Percentiles rank a stretch among this genome's conserved stretches.
Conservation (phyloP, 1,140 invertebrate species). For the Mya arenaria region DNA sequence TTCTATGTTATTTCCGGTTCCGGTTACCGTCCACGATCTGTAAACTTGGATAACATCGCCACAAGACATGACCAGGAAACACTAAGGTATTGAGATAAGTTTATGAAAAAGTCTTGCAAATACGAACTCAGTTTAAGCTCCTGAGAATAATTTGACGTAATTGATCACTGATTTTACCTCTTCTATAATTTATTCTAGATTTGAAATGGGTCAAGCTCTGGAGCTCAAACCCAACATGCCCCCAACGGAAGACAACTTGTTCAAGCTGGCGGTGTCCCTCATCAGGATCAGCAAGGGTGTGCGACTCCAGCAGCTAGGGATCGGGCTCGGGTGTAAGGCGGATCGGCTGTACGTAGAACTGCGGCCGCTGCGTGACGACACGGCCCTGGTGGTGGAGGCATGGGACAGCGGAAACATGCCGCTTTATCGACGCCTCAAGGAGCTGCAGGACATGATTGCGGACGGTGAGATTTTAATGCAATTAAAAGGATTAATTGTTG, state of each 20-base stretch:
- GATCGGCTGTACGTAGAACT: constrained; percentile 40
- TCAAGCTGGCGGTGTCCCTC: constrained; percentile 7
- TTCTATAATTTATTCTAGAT: no score
- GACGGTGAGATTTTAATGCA: no score
- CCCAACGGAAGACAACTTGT: constrained; percentile 9
- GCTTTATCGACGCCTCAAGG: not conserved
- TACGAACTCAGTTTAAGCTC: no score
- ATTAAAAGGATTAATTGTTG: no score
- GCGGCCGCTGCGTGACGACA: constrained; percentile 20
- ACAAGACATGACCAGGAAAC: constrained; percentile 26
- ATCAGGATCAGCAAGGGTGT: not conserved
- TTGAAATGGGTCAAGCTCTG: constrained; percentile 34
- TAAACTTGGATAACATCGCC: constrained; percentile 29
- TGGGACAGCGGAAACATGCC: constrained; percentile 27
- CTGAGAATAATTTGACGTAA: no score
- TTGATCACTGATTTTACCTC: no score
- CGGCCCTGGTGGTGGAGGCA: not conserved
- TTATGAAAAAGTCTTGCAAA: no score
- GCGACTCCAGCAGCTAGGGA: not conserved
- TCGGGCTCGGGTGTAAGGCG: constrained; percentile 22
- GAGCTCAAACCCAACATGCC: constrained; percentile 28
- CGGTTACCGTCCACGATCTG: constrained; percentile 37
- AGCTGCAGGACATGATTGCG: not conserved
- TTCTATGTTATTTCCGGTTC: constrained; percentile 34
- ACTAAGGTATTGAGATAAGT: no score